Base-by-base conservation (phyloP, 2,113 vertebrate species). In the Pterophyllum scalare region DNA sequence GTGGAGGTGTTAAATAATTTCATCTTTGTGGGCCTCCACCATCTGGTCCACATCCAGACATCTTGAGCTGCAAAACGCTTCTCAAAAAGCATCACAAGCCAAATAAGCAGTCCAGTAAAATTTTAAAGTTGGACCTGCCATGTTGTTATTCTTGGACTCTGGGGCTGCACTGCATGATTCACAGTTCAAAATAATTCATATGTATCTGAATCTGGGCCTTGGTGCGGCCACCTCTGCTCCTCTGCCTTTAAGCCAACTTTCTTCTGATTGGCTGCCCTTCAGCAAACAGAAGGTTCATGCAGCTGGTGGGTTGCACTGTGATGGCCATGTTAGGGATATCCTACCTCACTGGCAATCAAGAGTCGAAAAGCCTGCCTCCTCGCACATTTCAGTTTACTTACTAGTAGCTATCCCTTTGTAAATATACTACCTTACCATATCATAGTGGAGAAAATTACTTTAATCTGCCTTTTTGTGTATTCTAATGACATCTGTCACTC, bases 291-390 rank as follows among this genome's bases (percentile, higher is more conserved):
- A 2, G 65, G 15, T 70, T 49, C 49, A 10, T 1, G 20, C 3
- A 70, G 49, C 40, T 49, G 64, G 40, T 49, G 43, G 9, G 40
- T 70, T 49, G 7, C 5, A 15, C 13, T 15, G 46, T 15, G 15
- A 17, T 17, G 46, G 6, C 14, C 46, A 17, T 6, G 17, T 49
- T 49, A 70, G 40, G 14, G 64, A 46, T 22, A 49, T 24, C 1
- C 64, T 26, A 40, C 22, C 40, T n/a, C n/a, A n/a, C n/a, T n/a
- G n/a, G n/a, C n/a, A n/a, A n/a, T 49, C 0, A 5, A 12, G 43
- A 49, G 15, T 49, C 28, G 15, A 70, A 70, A 70, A 70, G 1
- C 26, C 38, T 46, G n/a, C n/a, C 14, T 38, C 33, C 54, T 40
- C 33, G 7, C 14, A 60, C 28, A 17, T 33, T 19, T 61, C 19